Conservation (phyloP, 2,888 invertebrate genomes). For the Aelia acuminata region DNA sequence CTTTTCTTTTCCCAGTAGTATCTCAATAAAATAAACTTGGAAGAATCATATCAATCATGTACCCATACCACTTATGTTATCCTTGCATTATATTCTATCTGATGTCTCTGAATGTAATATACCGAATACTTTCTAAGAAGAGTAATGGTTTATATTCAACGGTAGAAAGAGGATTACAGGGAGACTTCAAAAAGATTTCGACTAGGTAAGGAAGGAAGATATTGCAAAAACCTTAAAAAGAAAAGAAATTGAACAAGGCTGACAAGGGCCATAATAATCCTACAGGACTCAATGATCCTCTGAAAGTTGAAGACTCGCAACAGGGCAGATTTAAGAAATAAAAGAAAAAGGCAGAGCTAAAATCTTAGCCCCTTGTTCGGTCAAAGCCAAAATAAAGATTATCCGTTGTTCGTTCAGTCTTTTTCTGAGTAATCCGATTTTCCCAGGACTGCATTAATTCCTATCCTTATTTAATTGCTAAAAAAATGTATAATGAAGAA, state of each 20-base stretch:
- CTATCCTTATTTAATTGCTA: no score
- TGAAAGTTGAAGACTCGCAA: not conserved
- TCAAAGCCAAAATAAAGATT: not conserved
- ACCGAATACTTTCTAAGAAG: not conserved
- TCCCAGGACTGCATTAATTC: no score
- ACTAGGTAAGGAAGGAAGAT: not conserved
- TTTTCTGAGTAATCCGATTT: not conserved
- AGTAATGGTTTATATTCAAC: not conserved
- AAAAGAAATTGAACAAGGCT: not conserved
- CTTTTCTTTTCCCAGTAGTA: no score
- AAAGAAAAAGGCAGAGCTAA: not conserved
- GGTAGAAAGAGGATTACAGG: not conserved
- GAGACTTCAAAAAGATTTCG: not conserved
- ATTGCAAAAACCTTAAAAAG: not conserved
- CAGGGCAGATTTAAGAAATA: not conserved
- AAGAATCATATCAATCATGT: no score
- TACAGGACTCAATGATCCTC: not conserved
- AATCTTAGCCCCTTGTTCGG: not conserved
- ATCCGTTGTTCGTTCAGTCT: not conserved
- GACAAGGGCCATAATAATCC: not conserved
- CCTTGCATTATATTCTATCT: no score
- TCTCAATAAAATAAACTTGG: no score
- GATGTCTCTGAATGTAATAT: no score
- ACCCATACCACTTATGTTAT: no score
- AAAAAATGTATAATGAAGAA: no score